Evolutionary conservation across 2,113 vertebrate genomes (phyloP).

Genomic region (Eudorcas thomsonii): DNA sequence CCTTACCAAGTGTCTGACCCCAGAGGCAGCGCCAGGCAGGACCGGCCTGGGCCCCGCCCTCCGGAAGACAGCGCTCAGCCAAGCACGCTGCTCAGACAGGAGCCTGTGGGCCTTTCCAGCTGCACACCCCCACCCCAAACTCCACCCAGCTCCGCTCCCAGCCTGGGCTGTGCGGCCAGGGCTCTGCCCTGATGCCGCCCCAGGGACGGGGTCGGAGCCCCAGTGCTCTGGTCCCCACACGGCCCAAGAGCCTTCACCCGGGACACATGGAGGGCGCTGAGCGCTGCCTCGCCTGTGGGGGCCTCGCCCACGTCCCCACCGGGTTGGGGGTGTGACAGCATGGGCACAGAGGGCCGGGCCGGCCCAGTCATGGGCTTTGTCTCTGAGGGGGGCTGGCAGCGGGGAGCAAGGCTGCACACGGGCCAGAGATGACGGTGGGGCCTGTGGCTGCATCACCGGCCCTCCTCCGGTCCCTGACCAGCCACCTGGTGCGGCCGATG

Average conservation of each 20-base stretch:
- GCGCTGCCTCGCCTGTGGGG: background rate
- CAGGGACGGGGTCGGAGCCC: background rate
- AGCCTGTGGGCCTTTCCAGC: background rate
- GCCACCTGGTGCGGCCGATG: background rate
- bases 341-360: fast-evolving
- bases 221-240: background rate
- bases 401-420: background rate
- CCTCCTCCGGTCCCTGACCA: background rate
- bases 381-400: background rate
- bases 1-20: too few relatives aligned
- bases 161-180: fast-evolving
- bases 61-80: background rate
- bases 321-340: background rate
- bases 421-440: background rate
- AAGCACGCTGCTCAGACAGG: fast-evolving
- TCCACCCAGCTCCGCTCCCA: background rate
- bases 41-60: background rate
- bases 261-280: fast-evolving
- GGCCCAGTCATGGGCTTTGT: fast-evolving
- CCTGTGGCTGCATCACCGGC: background rate
- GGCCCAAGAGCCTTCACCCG: background rate
- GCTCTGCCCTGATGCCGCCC: background rate
- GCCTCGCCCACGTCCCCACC: background rate
- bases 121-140: fast-evolving
- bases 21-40: background rate